phyloP scores from a whole-genome alignment of 2,888 invertebrate genomes.

The Xylota sylvarum region DNA sequence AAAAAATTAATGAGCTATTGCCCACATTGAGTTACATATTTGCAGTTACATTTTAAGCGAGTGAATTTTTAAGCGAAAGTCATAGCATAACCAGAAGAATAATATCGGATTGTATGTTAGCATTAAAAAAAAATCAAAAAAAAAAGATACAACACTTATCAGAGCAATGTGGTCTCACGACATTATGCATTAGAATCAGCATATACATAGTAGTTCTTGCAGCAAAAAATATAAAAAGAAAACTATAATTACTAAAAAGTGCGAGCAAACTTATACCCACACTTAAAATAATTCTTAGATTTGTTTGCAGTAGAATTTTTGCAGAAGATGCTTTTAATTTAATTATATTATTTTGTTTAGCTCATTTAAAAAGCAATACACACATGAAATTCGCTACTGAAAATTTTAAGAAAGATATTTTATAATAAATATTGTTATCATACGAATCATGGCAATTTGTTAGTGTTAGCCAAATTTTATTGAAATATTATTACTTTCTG shows the following conservation, averaged over 20 bases:
- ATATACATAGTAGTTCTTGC: constrained; percentile 44
- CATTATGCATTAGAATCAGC: constrained; percentile 43
- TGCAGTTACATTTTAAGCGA: constrained; percentile 54
- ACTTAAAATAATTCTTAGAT: constrained; percentile 63
- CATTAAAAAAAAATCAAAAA: not conserved
- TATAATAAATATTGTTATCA: too few relatives aligned
- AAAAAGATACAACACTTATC: constrained; percentile 37
- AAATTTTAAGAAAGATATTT: not conserved
- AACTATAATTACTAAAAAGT: constrained; percentile 4
- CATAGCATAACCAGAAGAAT: constrained; percentile 77
- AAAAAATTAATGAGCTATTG: constrained; percentile 41
- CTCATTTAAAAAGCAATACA: constrained; percentile 4
- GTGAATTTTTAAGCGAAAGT: constrained; percentile 61
- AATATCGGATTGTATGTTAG: constrained; percentile 54
- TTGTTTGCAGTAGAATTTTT: constrained; percentile 74
- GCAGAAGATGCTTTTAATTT: constrained; percentile 68
- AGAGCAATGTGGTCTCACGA: constrained; percentile 67
- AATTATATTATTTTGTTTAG: constrained; percentile 42
- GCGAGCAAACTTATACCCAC: constrained; percentile 49
- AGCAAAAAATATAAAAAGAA: constrained; percentile 7
- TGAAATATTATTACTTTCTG: too few relatives aligned
- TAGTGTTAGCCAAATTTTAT: too few relatives aligned
- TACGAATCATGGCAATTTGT: too few relatives aligned
- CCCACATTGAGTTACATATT: constrained; percentile 51
- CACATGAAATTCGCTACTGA: constrained; percentile 29